Conservation (phyloP, 2,113 vertebrate species). For the Oryzias celebensis region DNA sequence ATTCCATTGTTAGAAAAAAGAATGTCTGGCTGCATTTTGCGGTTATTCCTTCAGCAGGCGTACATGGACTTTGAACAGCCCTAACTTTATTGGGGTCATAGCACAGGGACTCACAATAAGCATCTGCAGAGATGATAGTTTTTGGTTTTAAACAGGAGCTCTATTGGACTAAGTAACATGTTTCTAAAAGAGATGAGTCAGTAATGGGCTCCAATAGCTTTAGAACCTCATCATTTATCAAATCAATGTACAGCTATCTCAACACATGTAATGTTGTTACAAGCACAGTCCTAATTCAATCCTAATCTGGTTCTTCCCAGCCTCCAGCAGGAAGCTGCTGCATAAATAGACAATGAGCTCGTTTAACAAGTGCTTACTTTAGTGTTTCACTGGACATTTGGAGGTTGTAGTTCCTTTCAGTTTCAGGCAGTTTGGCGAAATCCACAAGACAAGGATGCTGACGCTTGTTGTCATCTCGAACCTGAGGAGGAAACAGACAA, state of each 20-base stretch:
- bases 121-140: not conserved
- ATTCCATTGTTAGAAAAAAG: no score
- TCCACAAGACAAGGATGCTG: constrained; percentile 98
- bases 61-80: not conserved
- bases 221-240: constrained; percentile 22
- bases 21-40: no score
- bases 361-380: constrained; percentile 80
- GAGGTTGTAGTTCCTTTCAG: constrained; percentile 96
- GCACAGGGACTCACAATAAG: constrained; percentile 5
- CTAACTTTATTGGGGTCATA: not conserved
- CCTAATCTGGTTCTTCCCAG: constrained; percentile 37
- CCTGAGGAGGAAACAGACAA: constrained; percentile 64
- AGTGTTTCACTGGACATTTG: constrained; percentile 99
- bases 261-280: constrained; percentile 46
- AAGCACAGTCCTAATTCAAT: constrained; percentile 45
- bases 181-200: constrained; percentile 47
- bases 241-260: constrained; percentile 54
- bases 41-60: constrained; percentile 3
- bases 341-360: constrained; percentile 38
- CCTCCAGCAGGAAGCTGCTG: constrained; percentile 11
- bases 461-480: constrained; percentile 96
- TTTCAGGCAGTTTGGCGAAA: constrained; percentile 94
- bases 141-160: not conserved
- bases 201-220: constrained; percentile 29
- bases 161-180: constrained; percentile 27